phyloP scores from a whole-genome alignment of 2,113 vertebrate species.

The Empidonax traillii region DNA sequence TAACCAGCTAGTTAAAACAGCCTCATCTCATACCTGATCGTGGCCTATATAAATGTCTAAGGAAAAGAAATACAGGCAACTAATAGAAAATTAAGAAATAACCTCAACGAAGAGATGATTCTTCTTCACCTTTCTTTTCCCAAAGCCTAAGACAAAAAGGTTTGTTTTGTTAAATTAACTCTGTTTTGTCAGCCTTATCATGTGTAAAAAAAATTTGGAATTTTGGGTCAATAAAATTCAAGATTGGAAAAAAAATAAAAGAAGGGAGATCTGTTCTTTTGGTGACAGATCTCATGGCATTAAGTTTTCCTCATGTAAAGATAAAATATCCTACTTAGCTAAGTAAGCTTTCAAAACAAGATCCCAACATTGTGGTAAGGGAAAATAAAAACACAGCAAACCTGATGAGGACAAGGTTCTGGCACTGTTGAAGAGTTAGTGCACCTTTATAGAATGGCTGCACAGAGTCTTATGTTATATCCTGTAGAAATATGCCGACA shows the following conservation, averaged over 20 bases:
- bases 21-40: neutral
- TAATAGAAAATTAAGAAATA: neutral
- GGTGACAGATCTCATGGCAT: neutral
- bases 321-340: neutral
- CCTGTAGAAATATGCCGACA: rapidly evolving
- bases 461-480: rapidly evolving
- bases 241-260: neutral
- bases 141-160: neutral
- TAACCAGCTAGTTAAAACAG: neutral
- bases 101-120: neutral
- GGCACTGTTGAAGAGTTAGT: neutral
- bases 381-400: neutral
- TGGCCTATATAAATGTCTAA: neutral
- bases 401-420: neutral
- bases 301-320: neutral
- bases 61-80: neutral
- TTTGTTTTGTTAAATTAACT: neutral
- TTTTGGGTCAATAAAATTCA: neutral
- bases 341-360: neutral
- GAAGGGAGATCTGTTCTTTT: neutral
- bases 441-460: neutral
- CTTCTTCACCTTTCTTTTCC: neutral
- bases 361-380: neutral
- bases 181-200: neutral
- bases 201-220: neutral